Conservation (phyloP, 1,140 invertebrate species). For the Drosophila pruinosa region DNA sequence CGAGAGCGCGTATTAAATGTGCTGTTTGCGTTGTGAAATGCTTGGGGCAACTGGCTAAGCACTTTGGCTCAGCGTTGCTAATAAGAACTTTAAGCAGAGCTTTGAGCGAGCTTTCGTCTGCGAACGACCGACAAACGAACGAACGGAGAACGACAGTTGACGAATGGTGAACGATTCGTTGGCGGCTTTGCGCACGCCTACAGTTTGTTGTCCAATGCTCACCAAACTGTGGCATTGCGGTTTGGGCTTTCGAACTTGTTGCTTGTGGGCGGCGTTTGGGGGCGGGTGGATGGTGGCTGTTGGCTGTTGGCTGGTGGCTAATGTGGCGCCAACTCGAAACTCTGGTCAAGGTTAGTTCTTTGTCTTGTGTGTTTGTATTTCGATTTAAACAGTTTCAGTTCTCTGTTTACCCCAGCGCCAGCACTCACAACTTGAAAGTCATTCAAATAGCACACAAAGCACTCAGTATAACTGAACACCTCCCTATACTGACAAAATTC, state of each 20-base stretch:
- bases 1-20: not conserved
- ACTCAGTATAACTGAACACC: not conserved
- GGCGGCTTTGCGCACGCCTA: conserved; percentile 29
- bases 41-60: conserved; percentile 57
- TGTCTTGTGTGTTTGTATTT: not conserved
- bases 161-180: not conserved
- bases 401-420: conserved; percentile 13
- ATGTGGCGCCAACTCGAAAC: conserved; percentile 28
- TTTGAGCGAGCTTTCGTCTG: conserved; percentile 47
- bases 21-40: conserved; percentile 45
- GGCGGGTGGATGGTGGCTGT: not conserved
- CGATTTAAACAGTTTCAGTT: not conserved
- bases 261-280: conserved; percentile 9
- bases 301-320: not conserved
- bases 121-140: not conserved
- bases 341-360: conserved; percentile 32
- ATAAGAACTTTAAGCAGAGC: conserved; percentile 66
- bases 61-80: conserved; percentile 36
- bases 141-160: not conserved
- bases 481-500: conserved; percentile 5
- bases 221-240: conserved; percentile 26
- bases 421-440: not conserved
- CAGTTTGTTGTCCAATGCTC: conserved; percentile 31
- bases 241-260: conserved; percentile 58
- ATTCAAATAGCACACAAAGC: not conserved